Percentiles rank a stretch among this genome's conserved stretches.
Conservation (phyloP, 2,113 vertebrate genomes). For the Castor canadensis region DNA sequence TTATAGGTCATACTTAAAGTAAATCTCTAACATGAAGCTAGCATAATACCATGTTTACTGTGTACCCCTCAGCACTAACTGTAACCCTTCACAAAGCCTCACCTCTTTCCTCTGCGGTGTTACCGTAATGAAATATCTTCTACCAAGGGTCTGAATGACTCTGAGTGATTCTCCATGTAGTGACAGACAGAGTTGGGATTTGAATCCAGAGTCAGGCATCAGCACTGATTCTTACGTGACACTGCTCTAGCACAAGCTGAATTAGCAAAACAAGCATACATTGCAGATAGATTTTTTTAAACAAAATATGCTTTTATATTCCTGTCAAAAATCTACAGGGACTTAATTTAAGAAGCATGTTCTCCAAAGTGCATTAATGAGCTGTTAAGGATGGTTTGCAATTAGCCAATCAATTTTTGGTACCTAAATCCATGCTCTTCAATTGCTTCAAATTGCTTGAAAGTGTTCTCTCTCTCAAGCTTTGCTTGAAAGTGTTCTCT, state of each 20-base stretch:
- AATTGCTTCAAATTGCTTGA: slow-evolving; percentile 45
- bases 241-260: background rate
- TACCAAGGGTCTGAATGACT: background rate
- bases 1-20: background rate
- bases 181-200: background rate
- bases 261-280: background rate
- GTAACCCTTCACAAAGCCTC: background rate
- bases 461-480: slow-evolving; percentile 61
- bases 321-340: slow-evolving; percentile 34
- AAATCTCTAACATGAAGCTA: background rate
- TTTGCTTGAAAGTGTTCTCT: slow-evolving; percentile 50
- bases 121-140: background rate
- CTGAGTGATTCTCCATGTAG: background rate
- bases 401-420: slow-evolving; percentile 61
- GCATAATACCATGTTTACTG: background rate
- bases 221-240: background rate
- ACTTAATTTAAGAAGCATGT: slow-evolving; percentile 39
- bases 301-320: background rate
- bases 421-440: slow-evolving; percentile 56
- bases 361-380: slow-evolving; percentile 38
- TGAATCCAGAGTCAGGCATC: background rate
- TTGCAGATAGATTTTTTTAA: background rate
- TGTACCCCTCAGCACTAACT: background rate
- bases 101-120: background rate
- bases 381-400: slow-evolving; percentile 59